Evolutionary conservation across 2,113 vertebrate genomes (phyloP), one percentile per base, ranked within the genome.

Genomic region (Ceyx melanurus): DNA sequence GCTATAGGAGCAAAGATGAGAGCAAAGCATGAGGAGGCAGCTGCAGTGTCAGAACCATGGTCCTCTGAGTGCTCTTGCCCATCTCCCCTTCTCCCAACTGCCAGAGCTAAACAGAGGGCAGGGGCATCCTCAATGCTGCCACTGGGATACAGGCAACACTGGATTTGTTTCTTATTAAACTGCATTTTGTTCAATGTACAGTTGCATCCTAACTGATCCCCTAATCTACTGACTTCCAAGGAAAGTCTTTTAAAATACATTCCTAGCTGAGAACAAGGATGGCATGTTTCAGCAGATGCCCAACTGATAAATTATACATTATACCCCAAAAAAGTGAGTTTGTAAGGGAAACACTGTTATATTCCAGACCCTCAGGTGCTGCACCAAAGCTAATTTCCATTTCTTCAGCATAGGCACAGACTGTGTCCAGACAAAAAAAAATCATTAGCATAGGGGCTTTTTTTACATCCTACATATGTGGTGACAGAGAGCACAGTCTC

Each of bases 361-460:
- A 11, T 94, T 91, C 81, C 76, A 80, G 67, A 68, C 60, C 57
- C 76, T 77, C 48, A 73, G 60, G 64, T 68, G 71, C 51, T 81
- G 16, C 42, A 90, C 56, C 77, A 81, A 93, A 95, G 61, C 48
- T 53, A 81, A 64, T 78, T 94, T 93, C 91, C 80, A 79, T 89
- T 97, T 96, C 92, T 92, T 88, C 68, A 76, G 82, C 83, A 53
- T 23, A 89, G 64, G 82, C 90, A 81, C 29, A 91, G 80, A 68
- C 70, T 57, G 66, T 35, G 21, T 88, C 73, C 53, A 61, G 83
- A 43, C 4, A 23, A 23, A 72, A 74, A 37, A 75, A 75, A 74
- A 53, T 42, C 45, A 72, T 19, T 75, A 54, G 19, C 50, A 66
- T 48, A 8, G 50, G 50, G 19, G 74, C 58, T 50, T 72, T 80